Evolutionary conservation across 2,113 vertebrate genomes (phyloP).

Genomic region (Rhea americana): DNA sequence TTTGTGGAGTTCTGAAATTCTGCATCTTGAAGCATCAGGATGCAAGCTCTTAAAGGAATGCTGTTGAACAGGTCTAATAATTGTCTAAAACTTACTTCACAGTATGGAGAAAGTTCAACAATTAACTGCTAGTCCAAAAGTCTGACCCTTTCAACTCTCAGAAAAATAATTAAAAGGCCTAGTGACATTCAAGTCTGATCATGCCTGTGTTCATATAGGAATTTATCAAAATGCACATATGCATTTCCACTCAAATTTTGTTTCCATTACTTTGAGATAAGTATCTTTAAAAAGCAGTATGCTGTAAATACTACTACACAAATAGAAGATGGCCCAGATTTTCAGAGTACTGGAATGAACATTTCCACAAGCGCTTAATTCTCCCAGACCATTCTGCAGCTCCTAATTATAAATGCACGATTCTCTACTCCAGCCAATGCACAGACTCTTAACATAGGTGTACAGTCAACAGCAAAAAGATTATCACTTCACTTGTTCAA

Average conservation of each 20-base stretch:
- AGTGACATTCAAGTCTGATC: background rate
- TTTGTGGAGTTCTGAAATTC: background rate
- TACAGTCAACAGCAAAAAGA: background rate
- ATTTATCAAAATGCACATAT: background rate
- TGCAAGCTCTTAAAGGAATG: background rate
- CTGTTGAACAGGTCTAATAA: background rate
- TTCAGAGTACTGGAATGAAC: background rate
- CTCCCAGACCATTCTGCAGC: background rate
- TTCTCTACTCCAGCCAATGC: rapidly evolving
- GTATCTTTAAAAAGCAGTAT: background rate
- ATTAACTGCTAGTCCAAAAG: background rate
- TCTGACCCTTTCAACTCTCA: background rate
- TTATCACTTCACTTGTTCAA: background rate
- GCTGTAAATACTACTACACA: background rate
- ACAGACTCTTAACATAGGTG: background rate
- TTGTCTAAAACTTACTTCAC: background rate
- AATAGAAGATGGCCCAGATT: background rate
- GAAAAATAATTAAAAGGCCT: background rate
- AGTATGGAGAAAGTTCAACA: background rate
- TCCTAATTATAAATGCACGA: rapidly evolving
- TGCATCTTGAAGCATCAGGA: background rate
- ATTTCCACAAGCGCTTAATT: background rate
- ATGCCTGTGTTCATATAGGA: background rate
- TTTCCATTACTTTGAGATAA: background rate
- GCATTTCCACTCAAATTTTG: background rate